phyloP scores from a whole-genome alignment of 2,888 invertebrate genomes.

The Adelphocoris suturalis region DNA sequence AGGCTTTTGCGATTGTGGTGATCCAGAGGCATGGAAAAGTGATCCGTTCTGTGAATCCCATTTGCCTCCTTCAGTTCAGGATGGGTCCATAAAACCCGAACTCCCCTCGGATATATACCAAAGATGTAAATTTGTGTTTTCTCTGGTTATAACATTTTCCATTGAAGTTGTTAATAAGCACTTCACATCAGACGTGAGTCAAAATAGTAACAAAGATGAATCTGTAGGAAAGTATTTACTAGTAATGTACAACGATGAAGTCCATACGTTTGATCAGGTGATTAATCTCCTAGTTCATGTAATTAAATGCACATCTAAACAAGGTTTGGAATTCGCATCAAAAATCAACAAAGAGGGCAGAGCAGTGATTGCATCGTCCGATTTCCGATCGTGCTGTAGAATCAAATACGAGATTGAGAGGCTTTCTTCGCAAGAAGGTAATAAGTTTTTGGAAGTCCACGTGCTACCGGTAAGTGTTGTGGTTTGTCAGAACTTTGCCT shows the following conservation, averaged over 20 bases:
- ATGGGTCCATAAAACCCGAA: not conserved
- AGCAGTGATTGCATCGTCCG: constrained; percentile 91
- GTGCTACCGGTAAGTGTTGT: constrained; percentile 94
- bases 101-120: constrained; percentile 83
- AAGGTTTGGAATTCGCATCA: constrained; percentile 96
- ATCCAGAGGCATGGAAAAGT: constrained; percentile 93
- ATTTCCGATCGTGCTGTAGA: constrained; percentile 88
- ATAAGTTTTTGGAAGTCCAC: constrained; percentile 89
- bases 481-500: constrained; percentile 95
- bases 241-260: constrained; percentile 98
- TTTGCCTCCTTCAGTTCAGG: constrained; percentile 78
- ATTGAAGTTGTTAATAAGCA: constrained; percentile 89
- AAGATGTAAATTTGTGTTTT: constrained; percentile 84
- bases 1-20: constrained; percentile 98
- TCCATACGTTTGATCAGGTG: constrained; percentile 98
- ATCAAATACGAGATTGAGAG: constrained; percentile 90
- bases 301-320: constrained; percentile 92
- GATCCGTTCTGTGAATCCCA: constrained; percentile 93
- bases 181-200: constrained; percentile 85
- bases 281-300: constrained; percentile 93
- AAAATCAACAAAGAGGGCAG: constrained; percentile 98
- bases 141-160: constrained; percentile 90
- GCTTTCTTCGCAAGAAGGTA: constrained; percentile 89
- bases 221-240: constrained; percentile 88
- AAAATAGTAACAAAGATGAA: constrained; percentile 82